Conservation (phyloP, 2,888 invertebrate species). For the Eupsilia transversa region DNA sequence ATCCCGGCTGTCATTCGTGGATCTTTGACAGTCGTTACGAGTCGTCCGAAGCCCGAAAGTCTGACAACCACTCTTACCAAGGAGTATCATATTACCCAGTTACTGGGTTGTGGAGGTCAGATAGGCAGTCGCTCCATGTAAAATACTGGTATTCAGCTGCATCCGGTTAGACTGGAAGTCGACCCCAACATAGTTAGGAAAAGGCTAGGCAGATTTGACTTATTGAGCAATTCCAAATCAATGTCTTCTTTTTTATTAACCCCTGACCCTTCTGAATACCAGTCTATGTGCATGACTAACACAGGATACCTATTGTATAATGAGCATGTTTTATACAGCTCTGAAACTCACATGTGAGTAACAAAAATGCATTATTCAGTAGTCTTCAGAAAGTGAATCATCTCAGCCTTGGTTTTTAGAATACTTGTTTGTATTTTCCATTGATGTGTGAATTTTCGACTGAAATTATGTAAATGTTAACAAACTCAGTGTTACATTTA, state of each 20-base stretch:
- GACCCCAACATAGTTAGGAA: not conserved
- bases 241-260: not conserved
- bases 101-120: no score
- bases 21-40: no score
- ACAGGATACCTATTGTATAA: constrained; percentile 1
- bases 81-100: no score
- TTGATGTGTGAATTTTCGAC: not conserved
- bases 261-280: not conserved
- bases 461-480: constrained; percentile 6
- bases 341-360: not conserved
- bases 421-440: not conserved
- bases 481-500: no score
- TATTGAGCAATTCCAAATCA: no score
- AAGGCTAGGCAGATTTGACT: no score
- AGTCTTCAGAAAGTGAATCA: constrained; percentile 14
- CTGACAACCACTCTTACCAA: no score
- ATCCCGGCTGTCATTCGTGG: no score
- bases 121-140: not conserved
- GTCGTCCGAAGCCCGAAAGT: no score
- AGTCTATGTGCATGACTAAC: not conserved
- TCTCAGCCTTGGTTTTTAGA: not conserved
- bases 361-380: constrained; percentile 22
- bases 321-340: not conserved
- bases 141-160: no score
- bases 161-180: not conserved